Evolutionary conservation across 2,113 vertebrate genomes (phyloP).

Genomic region (Peucedramus taeniatus): DNA sequence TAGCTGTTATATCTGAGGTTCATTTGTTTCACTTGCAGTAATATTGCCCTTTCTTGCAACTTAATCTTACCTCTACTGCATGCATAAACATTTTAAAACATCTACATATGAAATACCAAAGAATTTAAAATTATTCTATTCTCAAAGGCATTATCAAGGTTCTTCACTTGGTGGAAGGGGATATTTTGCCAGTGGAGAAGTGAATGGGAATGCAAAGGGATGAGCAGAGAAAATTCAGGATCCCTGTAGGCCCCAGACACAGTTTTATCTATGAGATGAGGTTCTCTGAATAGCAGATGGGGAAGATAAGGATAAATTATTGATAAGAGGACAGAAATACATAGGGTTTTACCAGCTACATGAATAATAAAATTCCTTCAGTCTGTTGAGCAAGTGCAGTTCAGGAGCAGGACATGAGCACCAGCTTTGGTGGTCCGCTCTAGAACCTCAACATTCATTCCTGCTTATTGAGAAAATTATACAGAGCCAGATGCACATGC

Average conservation of each 20-base stretch:
- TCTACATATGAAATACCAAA: background rate
- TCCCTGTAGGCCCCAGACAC: background rate
- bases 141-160: background rate
- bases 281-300: background rate
- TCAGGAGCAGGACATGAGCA: background rate
- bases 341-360: background rate
- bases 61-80: background rate
- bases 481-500: background rate
- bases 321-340: background rate
- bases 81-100: background rate
- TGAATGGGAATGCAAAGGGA: background rate
- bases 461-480: background rate
- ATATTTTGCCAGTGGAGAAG: background rate
- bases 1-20: background rate
- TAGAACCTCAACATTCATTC: background rate
- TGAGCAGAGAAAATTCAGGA: background rate
- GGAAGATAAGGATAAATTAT: background rate
- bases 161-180: background rate
- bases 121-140: background rate
- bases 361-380: background rate
- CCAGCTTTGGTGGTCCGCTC: background rate
- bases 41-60: background rate
- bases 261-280: background rate
- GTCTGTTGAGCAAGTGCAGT: background rate
- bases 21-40: background rate